phyloP scores from a whole-genome alignment of 1,140 invertebrate species.

The Heliothis virescens region DNA sequence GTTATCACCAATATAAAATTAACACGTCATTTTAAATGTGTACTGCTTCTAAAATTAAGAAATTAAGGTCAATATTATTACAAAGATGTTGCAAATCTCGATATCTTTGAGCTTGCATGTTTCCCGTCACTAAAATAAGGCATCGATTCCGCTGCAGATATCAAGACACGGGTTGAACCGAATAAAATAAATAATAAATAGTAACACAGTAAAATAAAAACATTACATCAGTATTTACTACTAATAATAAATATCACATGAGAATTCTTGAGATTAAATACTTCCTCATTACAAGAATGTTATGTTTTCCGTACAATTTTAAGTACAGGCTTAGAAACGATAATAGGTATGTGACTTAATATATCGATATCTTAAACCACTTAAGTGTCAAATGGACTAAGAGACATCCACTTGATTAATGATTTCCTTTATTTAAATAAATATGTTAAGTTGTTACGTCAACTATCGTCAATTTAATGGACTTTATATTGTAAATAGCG shows the following conservation, averaged over 20 bases:
- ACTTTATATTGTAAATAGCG: too few species aligned
- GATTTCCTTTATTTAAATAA: not conserved
- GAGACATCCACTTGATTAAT: not conserved
- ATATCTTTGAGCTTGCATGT: too few species aligned
- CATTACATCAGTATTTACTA: not conserved
- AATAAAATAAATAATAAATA: too few species aligned
- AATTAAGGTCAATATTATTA: too few species aligned
- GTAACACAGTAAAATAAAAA: not conserved
- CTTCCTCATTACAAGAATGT: slow-evolving; percentile 16
- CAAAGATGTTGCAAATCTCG: too few species aligned
- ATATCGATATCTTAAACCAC: not conserved
- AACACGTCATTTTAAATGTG: too few species aligned
- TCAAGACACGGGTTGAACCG: too few species aligned
- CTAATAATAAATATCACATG: slow-evolving; percentile 9
- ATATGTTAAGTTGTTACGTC: not conserved
- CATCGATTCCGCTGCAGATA: too few species aligned
- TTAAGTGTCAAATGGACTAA: not conserved
- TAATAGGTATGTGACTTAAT: not conserved
- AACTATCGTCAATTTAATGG: too few species aligned
- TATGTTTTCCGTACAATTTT: not conserved
- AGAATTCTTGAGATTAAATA: slow-evolving; percentile 13
- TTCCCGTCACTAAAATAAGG: too few species aligned
- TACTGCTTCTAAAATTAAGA: too few species aligned
- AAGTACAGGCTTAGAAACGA: not conserved
- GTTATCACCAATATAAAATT: too few species aligned